A percentile compares a stretch with the other conserved stretches of the same genome.
phyloP scores from a whole-genome alignment of 1,140 invertebrate species.

The Drosophila baimaii region DNA sequence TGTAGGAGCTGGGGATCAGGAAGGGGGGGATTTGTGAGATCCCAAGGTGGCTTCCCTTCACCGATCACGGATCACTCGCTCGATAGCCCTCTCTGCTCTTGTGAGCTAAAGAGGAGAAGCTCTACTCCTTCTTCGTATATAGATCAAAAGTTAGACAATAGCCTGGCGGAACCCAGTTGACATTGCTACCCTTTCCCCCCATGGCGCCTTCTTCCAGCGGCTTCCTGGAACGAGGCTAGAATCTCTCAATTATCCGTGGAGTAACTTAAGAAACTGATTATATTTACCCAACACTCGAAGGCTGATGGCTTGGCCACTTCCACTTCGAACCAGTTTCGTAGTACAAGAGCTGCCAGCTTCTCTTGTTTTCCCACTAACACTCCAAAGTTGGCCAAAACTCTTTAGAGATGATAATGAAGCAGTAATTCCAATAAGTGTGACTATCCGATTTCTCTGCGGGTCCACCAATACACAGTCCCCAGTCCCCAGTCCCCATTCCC shows the following conservation, averaged over 20 bases:
- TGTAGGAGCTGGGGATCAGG: too few species aligned
- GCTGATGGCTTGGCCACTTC: slow-evolving; percentile 61
- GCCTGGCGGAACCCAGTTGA: slow-evolving; percentile 45
- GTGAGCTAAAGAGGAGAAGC: slow-evolving; percentile 36
- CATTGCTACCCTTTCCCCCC: background rate
- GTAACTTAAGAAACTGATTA: slow-evolving; percentile 56
- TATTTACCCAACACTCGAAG: slow-evolving; percentile 77
- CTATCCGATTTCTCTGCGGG: slow-evolving; percentile 78
- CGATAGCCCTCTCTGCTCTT: background rate
- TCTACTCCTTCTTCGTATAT: slow-evolving; percentile 34
- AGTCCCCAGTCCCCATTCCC: slow-evolving; percentile 4
- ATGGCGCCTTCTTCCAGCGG: slow-evolving; percentile 17
- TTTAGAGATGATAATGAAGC: slow-evolving; percentile 77
- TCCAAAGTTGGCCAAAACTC: slow-evolving; percentile 48
- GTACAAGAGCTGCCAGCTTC: slow-evolving; percentile 27
- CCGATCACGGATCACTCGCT: background rate
- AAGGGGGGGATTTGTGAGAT: background rate
- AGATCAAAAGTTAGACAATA: slow-evolving; percentile 73
- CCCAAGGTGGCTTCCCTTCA: slow-evolving; percentile 6
- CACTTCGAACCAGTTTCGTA: slow-evolving; percentile 35
- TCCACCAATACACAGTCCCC: slow-evolving; percentile 13
- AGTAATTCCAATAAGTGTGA: slow-evolving; percentile 83
- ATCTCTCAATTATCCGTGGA: slow-evolving; percentile 45
- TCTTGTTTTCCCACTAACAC: slow-evolving; percentile 73
- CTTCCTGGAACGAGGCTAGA: slow-evolving; percentile 42